Base-by-base conservation (phyloP, 2,113 vertebrate species). In the Propithecus coquereli region DNA sequence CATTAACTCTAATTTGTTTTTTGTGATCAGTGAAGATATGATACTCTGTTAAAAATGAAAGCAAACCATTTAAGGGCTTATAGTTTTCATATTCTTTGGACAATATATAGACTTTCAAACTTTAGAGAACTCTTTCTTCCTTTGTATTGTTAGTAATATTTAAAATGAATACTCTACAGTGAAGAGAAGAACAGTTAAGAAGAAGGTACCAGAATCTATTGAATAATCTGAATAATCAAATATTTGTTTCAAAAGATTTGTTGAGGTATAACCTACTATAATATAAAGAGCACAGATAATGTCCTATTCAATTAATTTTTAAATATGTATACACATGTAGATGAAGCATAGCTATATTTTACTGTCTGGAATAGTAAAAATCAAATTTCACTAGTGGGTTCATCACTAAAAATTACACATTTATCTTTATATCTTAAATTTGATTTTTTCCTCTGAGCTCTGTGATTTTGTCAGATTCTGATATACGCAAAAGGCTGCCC, bases 101-200 rank as follows among this genome's bases (percentile, higher is more conserved):
- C 0, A 61, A 68, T 17, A 73, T 22, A 32, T 10, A 86, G 0
- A 71, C 7, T 43, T 63, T 43, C 5, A 86, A 81, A 59, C 30
- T 84, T 84, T 90, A 61, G 71, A 74, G 79, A 97, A 87, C 70
- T 59, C 27, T 94, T 96, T 98, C 80, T 88, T 85, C 16, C 32
- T 96, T 97, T 95, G 11, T 96, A 91, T 85, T 77, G 80, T 96
- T 95, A 95, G 3, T 94, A 90, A 80, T 97, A 65, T 86, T 90
- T 71, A 94, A 94, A 94, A 92, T 57, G 82, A 37, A 76, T 37
- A 61, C 34, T 84, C 52, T 47, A 40, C 43, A 90, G 8, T 59
- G 12, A 90, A 92, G 20, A 89, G 14, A 95, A 94, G 34, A 71
- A n/a, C 10, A 61, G 71, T 66, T 37, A 54, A 54, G 8, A 57